Percentiles rank a stretch among this genome's conserved stretches.
Conservation (phyloP, 2,797 vertebrate species). For the Gymnocypris eckloni region DNA sequence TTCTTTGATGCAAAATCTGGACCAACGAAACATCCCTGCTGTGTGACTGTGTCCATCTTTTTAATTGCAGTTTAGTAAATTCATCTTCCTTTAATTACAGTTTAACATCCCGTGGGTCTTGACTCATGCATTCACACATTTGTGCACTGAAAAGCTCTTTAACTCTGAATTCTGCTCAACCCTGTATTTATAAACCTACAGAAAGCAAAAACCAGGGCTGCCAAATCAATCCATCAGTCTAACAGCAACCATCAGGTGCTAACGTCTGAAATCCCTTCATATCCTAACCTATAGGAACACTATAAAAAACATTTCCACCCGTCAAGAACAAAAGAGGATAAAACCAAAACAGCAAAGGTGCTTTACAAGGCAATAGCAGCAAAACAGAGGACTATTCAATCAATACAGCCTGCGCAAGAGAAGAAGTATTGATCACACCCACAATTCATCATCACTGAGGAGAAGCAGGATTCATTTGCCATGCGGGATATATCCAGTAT, state of each 20-base stretch:
- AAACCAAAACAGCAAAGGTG: conserved; percentile 56
- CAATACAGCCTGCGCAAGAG: conserved; percentile 29
- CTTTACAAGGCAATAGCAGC: conserved; percentile 58
- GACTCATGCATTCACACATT: background rate
- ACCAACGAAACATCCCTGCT: background rate
- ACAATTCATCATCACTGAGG: conserved; percentile 31
- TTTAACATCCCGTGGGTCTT: background rate
- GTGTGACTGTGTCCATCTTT: background rate
- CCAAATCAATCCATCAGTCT: conserved; percentile 37
- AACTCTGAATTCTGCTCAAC: background rate
- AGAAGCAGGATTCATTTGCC: conserved; percentile 26
- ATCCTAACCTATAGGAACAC: conserved; percentile 43
- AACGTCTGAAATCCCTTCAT: conserved; percentile 5
- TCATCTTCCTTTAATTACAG: background rate
- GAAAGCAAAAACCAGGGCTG: conserved; percentile 22
- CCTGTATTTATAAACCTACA: background rate
- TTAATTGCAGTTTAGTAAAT: background rate
- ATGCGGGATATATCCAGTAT: conserved; percentile 22
- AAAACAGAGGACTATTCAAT: conserved; percentile 28
- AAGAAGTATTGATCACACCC: conserved; percentile 34
- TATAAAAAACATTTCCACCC: conserved; percentile 14
- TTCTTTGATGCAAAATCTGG: conserved; percentile 20
- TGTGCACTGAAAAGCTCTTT: background rate
- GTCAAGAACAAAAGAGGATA: conserved; percentile 42
- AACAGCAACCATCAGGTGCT: conserved; percentile 10